These are phyloP conservation scores for Macheiramphus alcinus DNA, from an alignment of 2,113 vertebrate species.

Conservation along the genomic window DNA sequence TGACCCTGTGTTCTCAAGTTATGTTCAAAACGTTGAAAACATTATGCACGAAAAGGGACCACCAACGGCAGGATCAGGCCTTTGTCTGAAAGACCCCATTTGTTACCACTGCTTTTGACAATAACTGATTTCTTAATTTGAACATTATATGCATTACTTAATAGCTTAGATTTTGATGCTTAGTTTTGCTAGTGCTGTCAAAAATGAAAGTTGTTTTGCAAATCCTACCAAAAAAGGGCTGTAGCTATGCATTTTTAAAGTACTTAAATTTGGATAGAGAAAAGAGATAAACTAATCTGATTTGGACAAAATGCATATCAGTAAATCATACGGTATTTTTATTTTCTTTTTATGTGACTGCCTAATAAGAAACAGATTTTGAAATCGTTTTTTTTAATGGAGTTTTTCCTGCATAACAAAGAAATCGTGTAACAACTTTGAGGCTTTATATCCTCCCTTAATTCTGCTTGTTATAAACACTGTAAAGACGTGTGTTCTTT, in stretches of 20 bases:
- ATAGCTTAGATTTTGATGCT: neutral
- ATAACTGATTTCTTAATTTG: neutral
- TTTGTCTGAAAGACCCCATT: neutral
- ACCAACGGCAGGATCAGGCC: neutral
- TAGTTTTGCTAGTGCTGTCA: neutral
- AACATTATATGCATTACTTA: neutral
- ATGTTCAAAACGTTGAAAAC: neutral
- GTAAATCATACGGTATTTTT: neutral
- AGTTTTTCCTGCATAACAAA: constrained; percentile 10
- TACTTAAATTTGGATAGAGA: neutral
- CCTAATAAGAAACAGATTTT: constrained; percentile 33
- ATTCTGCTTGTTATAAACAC: neutral
- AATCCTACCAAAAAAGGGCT: neutral
- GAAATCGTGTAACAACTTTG: neutral
- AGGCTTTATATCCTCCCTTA: neutral
- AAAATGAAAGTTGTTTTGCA: neutral
- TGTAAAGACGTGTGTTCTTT: neutral
- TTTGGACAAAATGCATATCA: neutral
- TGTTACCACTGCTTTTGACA: neutral
- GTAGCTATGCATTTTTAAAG: neutral
- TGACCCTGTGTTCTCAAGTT: neutral
- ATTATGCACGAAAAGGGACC: neutral
- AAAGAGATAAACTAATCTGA: constrained; percentile 7
- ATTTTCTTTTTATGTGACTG: neutral
- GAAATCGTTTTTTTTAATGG: neutral